Evolutionary conservation across 2,888 invertebrate species (phyloP).

Genomic region (Orthosia cruda): DNA sequence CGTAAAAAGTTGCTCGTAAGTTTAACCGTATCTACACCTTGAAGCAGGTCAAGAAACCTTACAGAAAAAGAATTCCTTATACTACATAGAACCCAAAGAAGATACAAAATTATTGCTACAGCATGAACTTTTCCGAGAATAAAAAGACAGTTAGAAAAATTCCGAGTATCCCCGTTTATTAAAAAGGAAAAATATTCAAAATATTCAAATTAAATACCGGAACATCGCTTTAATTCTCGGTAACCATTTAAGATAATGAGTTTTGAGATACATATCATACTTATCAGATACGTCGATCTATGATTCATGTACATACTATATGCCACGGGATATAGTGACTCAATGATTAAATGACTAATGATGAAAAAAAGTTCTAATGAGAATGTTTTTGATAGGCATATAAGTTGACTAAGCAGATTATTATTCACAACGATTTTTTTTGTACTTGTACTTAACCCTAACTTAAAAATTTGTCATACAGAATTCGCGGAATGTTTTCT

Average conservation of each 20-base stretch:
- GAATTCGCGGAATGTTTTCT: background rate
- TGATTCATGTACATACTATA: constrained; percentile 47
- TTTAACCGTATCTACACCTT: too few species aligned
- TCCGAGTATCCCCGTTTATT: background rate
- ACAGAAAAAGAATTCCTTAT: background rate
- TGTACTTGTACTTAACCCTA: too few species aligned
- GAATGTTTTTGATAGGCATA: constrained; percentile 3
- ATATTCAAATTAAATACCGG: constrained; percentile 41
- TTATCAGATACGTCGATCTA: constrained; percentile 44
- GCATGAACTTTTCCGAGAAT: constrained; percentile 20
- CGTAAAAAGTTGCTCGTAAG: background rate
- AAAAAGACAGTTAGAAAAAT: constrained; percentile 1
- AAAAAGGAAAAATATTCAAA: constrained; percentile 14
- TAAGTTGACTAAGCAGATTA: background rate
- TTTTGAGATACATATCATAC: constrained; percentile 24
- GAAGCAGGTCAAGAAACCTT: background rate
- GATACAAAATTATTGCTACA: background rate
- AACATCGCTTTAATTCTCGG: constrained; percentile 30
- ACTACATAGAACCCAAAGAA: background rate
- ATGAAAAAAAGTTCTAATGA: constrained; percentile 1
- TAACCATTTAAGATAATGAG: constrained; percentile 57
- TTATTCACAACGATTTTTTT: background rate
- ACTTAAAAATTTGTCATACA: background rate
- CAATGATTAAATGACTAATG: constrained; percentile 35
- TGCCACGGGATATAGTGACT: constrained; percentile 25